A percentile compares a stretch with the other conserved stretches of the same genome.
These are phyloP conservation scores for Euura lappo DNA, from an alignment of 1,140 invertebrate genomes.

Conservation along the genomic window DNA sequence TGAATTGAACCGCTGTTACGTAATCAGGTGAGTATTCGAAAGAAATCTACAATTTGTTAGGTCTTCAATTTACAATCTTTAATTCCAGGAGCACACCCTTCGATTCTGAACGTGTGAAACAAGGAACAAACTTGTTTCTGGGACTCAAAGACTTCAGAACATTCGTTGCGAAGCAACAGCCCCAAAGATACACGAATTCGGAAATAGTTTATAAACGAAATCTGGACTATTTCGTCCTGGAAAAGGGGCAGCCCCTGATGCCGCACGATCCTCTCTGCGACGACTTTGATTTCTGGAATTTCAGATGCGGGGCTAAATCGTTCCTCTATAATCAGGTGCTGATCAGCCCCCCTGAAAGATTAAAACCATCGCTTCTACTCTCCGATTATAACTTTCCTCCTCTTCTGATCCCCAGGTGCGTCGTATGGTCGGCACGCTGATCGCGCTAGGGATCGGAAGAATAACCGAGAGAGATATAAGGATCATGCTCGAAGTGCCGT, in stretches of 20 bases:
- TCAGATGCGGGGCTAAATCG: conserved; percentile 65
- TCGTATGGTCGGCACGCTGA: conserved; percentile 71
- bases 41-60: not conserved
- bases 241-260: conserved; percentile 54
- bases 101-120: conserved; percentile 64
- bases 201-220: conserved; percentile 55
- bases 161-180: conserved; percentile 61
- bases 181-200: conserved; percentile 45
- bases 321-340: conserved; percentile 78
- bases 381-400: no score
- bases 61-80: not conserved
- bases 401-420: conserved; percentile 65
- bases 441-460: conserved; percentile 64
- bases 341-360: not conserved
- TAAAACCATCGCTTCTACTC: not conserved
- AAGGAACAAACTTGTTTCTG: conserved; percentile 63
- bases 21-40: not conserved
- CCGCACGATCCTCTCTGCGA: conserved; percentile 46
- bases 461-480: conserved; percentile 68
- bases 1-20: not conserved
- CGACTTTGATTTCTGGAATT: conserved; percentile 69
- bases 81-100: conserved; percentile 46
- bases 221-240: conserved; percentile 60
- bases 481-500: conserved; percentile 77
- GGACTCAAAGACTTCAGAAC: conserved; percentile 75